Evolutionary conservation across 92 coral and sea anemone species (phyloP), one percentile per base, ranked within the genome.

Genomic region (Galaxea fascicularis): DNA sequence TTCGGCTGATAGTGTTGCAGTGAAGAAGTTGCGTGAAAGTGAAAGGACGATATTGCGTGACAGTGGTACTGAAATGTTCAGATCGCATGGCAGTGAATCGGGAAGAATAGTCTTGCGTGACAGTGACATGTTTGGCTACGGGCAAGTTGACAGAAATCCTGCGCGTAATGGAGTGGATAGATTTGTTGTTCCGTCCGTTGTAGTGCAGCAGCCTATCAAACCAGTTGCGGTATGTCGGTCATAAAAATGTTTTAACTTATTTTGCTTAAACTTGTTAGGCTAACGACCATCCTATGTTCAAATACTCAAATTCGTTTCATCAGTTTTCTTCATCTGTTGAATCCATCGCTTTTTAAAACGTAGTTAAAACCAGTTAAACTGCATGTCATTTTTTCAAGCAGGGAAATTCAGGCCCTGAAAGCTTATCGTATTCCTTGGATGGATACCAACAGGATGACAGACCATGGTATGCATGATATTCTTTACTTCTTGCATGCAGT

Each of bases 31-130:
- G 51, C 74, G 29, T 79, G 84, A 56, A 16, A 20, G 62, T 56
- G 24, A 56, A 56, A 56, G 4, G 16, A 14, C 20, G 70, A 29
- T 65, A 28, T 28, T 28, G 44, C 70, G 70, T 27, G 70, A 65
- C 20, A 30, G 70, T 0, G 44, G 29, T 12, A 3, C 70, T 65
- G 41, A 65, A 4, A 65, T 13, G 41, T 10, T 28, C 13, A 28
- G 39, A 17, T 8, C 15, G 5, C 20, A 18, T 27, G 41, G 8
- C 6, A 65, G 70, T 65, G 41, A 8, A 2, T 12, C 76, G 86
- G 91, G 24, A 17, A 78, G 91, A 89, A 71, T 57, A 27, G 78
- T 16, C 49, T 60, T 77, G 71, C 79, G 47, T 79, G 84, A 65
- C 70, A 65, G n/a, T 60, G 66, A 13, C 26, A 44, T 27, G 58